Percentiles rank a stretch among this genome's conserved stretches.
Evolutionary conservation across 1,140 invertebrate genomes (phyloP).

Genomic region (Pectinophora gossypiella): DNA sequence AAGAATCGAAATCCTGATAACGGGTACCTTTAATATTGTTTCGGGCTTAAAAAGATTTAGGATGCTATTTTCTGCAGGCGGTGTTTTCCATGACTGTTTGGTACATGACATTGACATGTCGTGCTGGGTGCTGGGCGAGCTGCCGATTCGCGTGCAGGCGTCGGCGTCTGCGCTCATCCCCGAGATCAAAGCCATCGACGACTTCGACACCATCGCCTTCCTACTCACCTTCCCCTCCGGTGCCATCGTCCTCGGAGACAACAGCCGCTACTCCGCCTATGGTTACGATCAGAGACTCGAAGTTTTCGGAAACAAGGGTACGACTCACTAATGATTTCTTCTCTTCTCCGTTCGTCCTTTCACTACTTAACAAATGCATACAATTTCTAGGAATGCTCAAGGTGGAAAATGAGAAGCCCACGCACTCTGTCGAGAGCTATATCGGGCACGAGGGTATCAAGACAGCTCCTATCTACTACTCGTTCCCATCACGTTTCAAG

Average conservation of each 20-base stretch:
- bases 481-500: conserved; percentile 79
- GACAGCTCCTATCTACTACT: conserved; percentile 77
- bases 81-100: not conserved
- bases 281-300: conserved; percentile 85
- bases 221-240: conserved; percentile 80
- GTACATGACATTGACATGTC: not conserved
- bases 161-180: not conserved
- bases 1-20: too few relatives aligned
- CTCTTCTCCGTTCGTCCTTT: too few relatives aligned
- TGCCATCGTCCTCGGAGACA: conserved; percentile 78
- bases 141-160: not conserved
- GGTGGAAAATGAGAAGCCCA: conserved; percentile 76
- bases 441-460: conserved; percentile 59
- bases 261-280: conserved; percentile 78
- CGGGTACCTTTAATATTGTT: too few relatives aligned
- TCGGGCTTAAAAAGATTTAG: too few relatives aligned
- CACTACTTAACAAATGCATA: too few relatives aligned
- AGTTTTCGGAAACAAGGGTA: conserved; percentile 77
- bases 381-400: conserved; percentile 72
- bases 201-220: conserved; percentile 75
- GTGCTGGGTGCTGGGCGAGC: not conserved
- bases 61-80: not conserved
- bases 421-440: conserved; percentile 63
- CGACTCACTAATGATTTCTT: too few relatives aligned
- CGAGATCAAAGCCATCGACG: conserved; percentile 12